These are phyloP conservation scores for Bombus superbus DNA, from an alignment of 1,140 invertebrate species.

Conservation along the genomic window DNA sequence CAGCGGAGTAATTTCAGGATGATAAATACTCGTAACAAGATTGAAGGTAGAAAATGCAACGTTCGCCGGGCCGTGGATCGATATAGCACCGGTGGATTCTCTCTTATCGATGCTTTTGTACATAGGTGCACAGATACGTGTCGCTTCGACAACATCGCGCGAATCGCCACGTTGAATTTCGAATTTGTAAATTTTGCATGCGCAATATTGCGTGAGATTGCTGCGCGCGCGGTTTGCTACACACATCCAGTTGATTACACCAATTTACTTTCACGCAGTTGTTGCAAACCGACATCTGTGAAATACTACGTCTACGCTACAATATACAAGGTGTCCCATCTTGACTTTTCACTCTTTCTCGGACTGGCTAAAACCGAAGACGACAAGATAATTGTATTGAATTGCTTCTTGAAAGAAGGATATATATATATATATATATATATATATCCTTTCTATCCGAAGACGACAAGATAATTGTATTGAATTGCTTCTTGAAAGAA, in stretches of 20 bases:
- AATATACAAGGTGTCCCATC: background rate
- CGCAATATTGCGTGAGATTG: slow-evolving; percentile 64
- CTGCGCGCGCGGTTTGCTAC: slow-evolving; percentile 32
- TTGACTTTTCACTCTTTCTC: too few species aligned
- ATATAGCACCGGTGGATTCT: slow-evolving; percentile 18
- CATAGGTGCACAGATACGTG: background rate
- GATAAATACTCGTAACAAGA: slow-evolving; percentile 23
- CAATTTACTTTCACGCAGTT: slow-evolving; percentile 69
- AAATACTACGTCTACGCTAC: slow-evolving; percentile 1
- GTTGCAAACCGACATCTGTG: slow-evolving; percentile 22
- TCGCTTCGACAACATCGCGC: background rate
- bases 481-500: background rate
- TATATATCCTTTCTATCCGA: too few species aligned
- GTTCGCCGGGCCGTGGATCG: slow-evolving; percentile 8
- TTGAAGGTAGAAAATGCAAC: background rate
- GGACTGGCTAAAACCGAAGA: too few species aligned
- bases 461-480: too few species aligned
- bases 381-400: too few species aligned
- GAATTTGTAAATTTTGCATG: slow-evolving; percentile 68
- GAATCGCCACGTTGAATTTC: slow-evolving; percentile 41
- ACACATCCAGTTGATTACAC: slow-evolving; percentile 57
- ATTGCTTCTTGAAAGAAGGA: background rate
- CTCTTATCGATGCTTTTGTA: slow-evolving; percentile 24
- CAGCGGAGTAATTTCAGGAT: slow-evolving; percentile 5
- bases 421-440: too few species aligned